Base-by-base conservation (phyloP, 2,113 vertebrate genomes). In the Phoenicopterus ruber region DNA sequence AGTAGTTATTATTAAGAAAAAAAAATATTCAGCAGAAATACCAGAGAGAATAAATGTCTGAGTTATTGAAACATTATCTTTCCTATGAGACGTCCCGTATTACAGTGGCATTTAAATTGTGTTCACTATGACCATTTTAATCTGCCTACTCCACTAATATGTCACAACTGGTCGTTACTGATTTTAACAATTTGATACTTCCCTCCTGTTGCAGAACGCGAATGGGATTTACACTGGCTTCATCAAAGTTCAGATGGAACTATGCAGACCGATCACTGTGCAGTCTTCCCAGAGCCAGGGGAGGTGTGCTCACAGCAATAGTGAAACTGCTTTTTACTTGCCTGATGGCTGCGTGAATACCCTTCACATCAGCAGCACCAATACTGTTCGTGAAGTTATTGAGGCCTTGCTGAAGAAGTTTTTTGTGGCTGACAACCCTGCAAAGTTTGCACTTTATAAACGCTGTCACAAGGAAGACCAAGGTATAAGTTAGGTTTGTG, bases 371-470 rank as follows among this genome's bases (percentile, higher is more conserved):
- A 99, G 99, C 98, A 99, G 99, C 93, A 97, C 96, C 46, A 99
- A 99, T 95, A 99, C 99, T 0, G 99, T 99, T 2, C 98, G 95
- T 77, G 98, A 99, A 91, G 99, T 99, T 42, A 99, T 99, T 4
- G 98, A 99, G 93, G 99, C 99, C 82, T 97, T 99, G 98, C 98
- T 99, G 88, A 98, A 96, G 54, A 99, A 99, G 97, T 99, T 99
- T 96, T 98, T 98, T 0, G 98, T 99, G 59, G 98, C 98, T 3
- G 99, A 99, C 98, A 99, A 99, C 97, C 99, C 99, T 18, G 98
- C 99, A 0, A 99, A 99, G 97, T 99, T 99, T 95, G 99, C 99
- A 97, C 98, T 99, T 97, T 99, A 99, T 96, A 99, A 99, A 86
- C 99, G 99, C 62, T 99, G 98, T 95, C 98, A 98, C 93, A 98